A percentile compares a stretch with the other conserved stretches of the same genome.
Evolutionary conservation across 2,113 vertebrate species (phyloP).

Genomic region (Xiphorhynchus elegans): DNA sequence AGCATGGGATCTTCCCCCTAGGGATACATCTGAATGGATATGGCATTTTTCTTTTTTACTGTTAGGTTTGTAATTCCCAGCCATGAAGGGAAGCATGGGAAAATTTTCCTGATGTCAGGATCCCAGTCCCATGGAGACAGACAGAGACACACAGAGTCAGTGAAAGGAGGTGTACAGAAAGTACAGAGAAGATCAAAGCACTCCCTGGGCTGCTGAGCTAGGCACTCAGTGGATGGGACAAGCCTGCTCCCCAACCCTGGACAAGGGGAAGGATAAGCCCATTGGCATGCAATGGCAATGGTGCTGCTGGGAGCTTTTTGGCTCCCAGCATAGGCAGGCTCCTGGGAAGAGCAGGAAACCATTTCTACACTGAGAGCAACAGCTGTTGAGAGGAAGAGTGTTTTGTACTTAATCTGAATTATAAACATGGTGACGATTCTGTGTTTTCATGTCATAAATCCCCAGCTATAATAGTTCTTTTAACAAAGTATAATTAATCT

Average conservation of each 20-base stretch:
- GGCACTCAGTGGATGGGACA: accelerated
- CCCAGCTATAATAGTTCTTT: not conserved
- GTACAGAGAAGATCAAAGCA: accelerated
- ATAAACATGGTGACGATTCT: not conserved
- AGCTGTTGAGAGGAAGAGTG: not conserved
- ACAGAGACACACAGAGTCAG: not conserved
- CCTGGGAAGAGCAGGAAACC: not conserved
- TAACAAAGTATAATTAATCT: not conserved
- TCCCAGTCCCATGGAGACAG: not conserved
- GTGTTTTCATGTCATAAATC: not conserved
- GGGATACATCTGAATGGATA: not conserved
- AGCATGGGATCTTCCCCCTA: accelerated
- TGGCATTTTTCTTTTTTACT: not conserved
- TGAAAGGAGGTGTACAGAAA: not conserved
- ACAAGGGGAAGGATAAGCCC: not conserved
- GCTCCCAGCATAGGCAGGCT: not conserved
- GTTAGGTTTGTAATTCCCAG: not conserved
- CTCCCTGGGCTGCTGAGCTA: not conserved
- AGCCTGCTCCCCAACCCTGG: not conserved
- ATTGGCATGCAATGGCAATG: not conserved
- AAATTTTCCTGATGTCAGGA: not conserved
- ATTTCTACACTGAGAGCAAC: not conserved
- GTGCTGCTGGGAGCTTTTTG: not conserved
- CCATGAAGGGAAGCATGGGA: not conserved
- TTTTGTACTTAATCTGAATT: not conserved